phyloP scores from a whole-genome alignment of 64 coral and sea anemone species.

The Montipora efflorescens region DNA sequence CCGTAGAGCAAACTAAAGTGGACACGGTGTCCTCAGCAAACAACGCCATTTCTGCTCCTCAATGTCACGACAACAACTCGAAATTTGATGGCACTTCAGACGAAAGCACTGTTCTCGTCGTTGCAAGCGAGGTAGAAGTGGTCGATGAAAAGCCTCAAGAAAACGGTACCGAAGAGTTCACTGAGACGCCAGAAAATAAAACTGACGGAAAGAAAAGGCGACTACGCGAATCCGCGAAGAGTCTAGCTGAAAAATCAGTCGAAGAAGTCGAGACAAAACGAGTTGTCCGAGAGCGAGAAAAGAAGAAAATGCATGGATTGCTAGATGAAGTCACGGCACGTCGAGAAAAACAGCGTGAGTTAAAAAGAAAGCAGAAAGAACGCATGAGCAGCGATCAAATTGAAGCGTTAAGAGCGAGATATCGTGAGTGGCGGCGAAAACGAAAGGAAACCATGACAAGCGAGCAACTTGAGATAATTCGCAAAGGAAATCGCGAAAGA shows the following conservation, averaged over 20 bases:
- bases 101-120: conserved; percentile 83
- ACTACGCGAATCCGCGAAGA: conserved; percentile 38
- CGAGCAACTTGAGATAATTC: conserved; percentile 94
- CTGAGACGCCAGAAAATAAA: conserved; percentile 24
- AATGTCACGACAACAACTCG: conserved; percentile 91
- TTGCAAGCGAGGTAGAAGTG: conserved; percentile 94
- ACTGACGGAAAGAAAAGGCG: conserved; percentile 26
- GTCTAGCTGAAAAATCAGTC: conserved; percentile 39
- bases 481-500: conserved; percentile 93
- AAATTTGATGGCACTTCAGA: conserved; percentile 77
- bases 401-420: conserved; percentile 89
- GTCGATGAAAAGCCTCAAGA: conserved; percentile 85
- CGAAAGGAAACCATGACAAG: conserved; percentile 95
- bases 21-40: conserved; percentile 74
- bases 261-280: conserved; percentile 56
- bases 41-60: conserved; percentile 79
- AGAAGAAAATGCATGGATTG: conserved; percentile 54
- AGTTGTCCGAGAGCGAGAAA: conserved; percentile 51
- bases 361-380: conserved; percentile 96
- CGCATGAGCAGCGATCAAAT: conserved; percentile 92
- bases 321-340: conserved; percentile 81
- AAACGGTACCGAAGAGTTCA: conserved; percentile 56
- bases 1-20: conserved; percentile 14
- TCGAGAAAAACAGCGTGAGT: conserved; percentile 93
- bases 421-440: conserved; percentile 91